A percentile compares a stretch with the other conserved stretches of the same genome.
Conservation (phyloP, 2,888 invertebrate species). For the Acleris emargana region DNA sequence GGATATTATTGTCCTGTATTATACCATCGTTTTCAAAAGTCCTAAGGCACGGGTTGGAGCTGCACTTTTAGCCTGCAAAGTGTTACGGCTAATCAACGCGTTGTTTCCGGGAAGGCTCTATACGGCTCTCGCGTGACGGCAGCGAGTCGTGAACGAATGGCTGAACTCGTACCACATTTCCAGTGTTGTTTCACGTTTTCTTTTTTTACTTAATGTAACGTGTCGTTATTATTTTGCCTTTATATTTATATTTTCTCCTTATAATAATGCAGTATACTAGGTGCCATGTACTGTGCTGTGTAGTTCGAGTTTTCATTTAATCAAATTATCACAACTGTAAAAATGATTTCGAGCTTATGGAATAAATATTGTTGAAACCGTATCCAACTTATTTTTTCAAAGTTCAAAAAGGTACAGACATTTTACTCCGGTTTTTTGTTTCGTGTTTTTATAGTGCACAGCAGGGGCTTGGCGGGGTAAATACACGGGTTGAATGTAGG, state of each 20-base stretch:
- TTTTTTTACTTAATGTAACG: not conserved
- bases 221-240: not conserved
- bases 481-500: constrained; percentile 65
- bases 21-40: constrained; percentile 8
- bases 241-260: not conserved
- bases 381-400: no score
- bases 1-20: not conserved
- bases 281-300: no score
- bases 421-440: constrained; percentile 12
- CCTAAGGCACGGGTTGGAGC: constrained; percentile 6
- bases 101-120: constrained; percentile 62
- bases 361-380: no score
- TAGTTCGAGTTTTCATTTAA: no score
- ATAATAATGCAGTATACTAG: not conserved
- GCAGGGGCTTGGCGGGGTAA: constrained; percentile 52
- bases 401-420: not conserved
- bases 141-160: constrained; percentile 35
- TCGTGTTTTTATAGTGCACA: constrained; percentile 53
- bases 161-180: constrained; percentile 18
- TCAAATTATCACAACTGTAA: no score
- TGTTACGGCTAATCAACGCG: constrained; percentile 40
- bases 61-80: constrained; percentile 15
- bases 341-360: no score
- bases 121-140: constrained; percentile 60
- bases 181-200: constrained; percentile 20